These are phyloP conservation scores for Smutsia temminckii DNA, from an alignment of 2,797 vertebrate genomes.

Conservation along the genomic window DNA sequence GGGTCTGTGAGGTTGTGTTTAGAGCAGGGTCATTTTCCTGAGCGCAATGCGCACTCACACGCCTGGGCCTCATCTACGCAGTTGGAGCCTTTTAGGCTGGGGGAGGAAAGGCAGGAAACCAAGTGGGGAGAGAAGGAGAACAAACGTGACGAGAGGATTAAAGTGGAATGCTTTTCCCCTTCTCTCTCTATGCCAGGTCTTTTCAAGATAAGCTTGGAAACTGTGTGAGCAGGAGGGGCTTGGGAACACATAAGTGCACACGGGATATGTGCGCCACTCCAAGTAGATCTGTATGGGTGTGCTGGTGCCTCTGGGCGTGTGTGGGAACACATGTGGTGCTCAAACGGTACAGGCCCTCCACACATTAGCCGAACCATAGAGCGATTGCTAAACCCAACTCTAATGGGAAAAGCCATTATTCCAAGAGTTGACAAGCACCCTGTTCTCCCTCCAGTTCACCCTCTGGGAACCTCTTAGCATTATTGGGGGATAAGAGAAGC, in stretches of 20 bases:
- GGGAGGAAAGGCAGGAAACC: background rate
- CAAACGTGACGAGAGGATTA: background rate
- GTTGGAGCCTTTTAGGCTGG: background rate
- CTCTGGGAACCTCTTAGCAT: constrained; percentile 31
- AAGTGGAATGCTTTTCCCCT: background rate
- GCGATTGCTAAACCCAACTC: background rate
- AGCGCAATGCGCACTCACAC: background rate
- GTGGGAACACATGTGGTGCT: background rate
- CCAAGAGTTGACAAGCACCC: background rate
- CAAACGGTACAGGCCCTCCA: background rate
- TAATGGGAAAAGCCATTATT: constrained; percentile 25
- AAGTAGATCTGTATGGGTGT: background rate
- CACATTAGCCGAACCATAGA: constrained; percentile 34
- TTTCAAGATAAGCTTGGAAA: background rate
- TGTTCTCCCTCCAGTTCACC: constrained; percentile 34
- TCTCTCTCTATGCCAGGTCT: background rate
- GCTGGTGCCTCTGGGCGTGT: background rate
- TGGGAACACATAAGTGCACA: background rate
- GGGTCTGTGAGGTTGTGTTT: background rate
- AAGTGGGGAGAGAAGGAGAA: background rate
- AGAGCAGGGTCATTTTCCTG: background rate
- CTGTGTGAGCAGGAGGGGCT: background rate
- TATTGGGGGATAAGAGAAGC: background rate
- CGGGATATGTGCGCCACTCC: background rate
- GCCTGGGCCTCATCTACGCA: background rate